phyloP scores from a whole-genome alignment of 2,888 invertebrate species.

The Gastracanthus pulcherrimus region DNA sequence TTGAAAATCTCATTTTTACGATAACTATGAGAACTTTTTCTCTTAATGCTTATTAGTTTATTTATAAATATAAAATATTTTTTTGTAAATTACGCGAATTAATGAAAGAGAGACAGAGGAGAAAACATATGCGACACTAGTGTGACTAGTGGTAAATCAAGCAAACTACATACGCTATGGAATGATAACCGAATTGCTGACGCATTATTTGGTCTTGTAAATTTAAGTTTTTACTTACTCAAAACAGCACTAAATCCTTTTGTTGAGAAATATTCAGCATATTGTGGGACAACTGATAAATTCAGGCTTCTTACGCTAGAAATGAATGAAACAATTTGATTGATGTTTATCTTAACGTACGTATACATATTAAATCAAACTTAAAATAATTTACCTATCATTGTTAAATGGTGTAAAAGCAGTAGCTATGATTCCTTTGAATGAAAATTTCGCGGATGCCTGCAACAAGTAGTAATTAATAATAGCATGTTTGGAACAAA shows the following conservation, averaged over 20 bases:
- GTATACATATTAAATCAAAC: not conserved
- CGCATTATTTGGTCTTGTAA: not conserved
- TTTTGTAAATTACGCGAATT: too few species aligned
- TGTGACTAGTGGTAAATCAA: too few species aligned
- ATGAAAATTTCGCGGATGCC: constrained; percentile 70
- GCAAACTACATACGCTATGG: too few species aligned
- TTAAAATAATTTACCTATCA: constrained; percentile 77
- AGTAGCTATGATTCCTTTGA: constrained; percentile 85
- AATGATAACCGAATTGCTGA: too few species aligned
- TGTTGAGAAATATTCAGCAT: constrained; percentile 82
- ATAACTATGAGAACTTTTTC: too few species aligned
- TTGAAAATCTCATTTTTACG: too few species aligned
- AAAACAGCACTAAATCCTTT: constrained; percentile 85
- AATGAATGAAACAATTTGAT: not conserved
- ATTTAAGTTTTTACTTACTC: constrained; percentile 57
- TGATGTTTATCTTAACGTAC: not conserved
- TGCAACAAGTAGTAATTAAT: too few species aligned
- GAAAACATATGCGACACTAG: too few species aligned
- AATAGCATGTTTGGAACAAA: not conserved
- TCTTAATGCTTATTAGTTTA: too few species aligned
- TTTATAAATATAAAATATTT: too few species aligned
- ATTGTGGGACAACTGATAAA: constrained; percentile 79
- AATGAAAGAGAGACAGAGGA: too few species aligned
- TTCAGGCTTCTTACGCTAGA: constrained; percentile 61
- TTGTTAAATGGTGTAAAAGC: constrained; percentile 84